Percentiles rank a stretch among this genome's conserved stretches.
Evolutionary conservation across 2,113 vertebrate species (phyloP).

Genomic region (Platysternon megacephalum): DNA sequence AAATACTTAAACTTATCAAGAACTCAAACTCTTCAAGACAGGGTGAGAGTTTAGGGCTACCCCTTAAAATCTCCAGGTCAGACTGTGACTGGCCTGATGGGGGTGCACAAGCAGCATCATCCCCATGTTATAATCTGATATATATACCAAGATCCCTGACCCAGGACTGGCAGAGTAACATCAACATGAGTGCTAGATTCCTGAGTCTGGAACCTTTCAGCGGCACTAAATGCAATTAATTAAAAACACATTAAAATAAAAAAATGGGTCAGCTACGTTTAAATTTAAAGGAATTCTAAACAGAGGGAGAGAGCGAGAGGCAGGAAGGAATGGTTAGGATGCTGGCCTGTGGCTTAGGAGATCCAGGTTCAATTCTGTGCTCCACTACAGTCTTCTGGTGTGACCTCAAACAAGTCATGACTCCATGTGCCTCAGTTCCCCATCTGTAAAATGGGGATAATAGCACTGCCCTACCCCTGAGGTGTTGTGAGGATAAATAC

Average conservation of each 20-base stretch:
- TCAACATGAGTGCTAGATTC: neutral
- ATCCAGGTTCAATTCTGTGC: neutral
- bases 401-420: neutral
- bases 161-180: neutral
- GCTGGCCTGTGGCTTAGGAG: fast-evolving
- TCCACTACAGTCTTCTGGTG: neutral
- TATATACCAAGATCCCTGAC: neutral
- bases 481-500: neutral
- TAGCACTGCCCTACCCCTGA: neutral
- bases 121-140: neutral
- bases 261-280: neutral
- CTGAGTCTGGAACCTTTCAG: neutral
- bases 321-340: neutral
- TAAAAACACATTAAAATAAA: neutral
- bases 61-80: neutral
- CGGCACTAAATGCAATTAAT: neutral
- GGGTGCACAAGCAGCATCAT: neutral
- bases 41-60: neutral
- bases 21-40: neutral
- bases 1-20: neutral
- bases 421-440: neutral
- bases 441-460: neutral
- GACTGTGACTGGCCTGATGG: neutral
- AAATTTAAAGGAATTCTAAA: neutral
- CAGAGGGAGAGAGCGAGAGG: neutral